phyloP scores from a whole-genome alignment of 2,797 vertebrate species.

The Zonotrichia albicollis region DNA sequence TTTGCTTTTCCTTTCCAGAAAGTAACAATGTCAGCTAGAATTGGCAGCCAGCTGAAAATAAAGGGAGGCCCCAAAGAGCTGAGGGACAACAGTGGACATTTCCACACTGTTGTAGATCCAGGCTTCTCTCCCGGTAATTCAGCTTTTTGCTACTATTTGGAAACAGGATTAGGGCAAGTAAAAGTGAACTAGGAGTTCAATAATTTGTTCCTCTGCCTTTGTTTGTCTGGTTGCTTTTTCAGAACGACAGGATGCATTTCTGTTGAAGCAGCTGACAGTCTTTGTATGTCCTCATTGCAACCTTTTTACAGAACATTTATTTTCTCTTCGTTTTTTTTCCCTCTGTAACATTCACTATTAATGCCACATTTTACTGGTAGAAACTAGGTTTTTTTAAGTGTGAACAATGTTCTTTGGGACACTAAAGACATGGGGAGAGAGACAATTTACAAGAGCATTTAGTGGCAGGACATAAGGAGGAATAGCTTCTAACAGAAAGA shows the following conservation, averaged over 20 bases:
- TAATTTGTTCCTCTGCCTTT: background rate
- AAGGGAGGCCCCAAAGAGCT: background rate
- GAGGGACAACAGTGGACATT: background rate
- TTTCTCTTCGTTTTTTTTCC: rapidly evolving
- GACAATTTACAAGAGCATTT: background rate
- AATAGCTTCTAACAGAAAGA: background rate
- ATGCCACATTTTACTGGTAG: background rate
- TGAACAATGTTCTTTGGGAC: background rate
- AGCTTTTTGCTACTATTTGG: background rate
- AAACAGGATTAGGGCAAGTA: background rate
- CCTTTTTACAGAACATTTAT: background rate
- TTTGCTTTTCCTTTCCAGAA: slow-evolving; percentile 20
- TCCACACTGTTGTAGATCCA: background rate
- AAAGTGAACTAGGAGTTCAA: background rate
- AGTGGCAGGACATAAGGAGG: background rate
- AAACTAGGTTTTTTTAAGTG: background rate
- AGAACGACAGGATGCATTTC: background rate
- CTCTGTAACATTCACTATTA: background rate
- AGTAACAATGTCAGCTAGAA: slow-evolving; percentile 1
- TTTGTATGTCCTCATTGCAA: background rate
- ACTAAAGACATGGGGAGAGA: background rate
- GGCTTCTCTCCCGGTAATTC: background rate
- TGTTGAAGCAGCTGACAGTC: background rate
- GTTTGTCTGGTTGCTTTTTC: background rate
- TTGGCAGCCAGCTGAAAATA: background rate